Conservation (phyloP, 2,113 vertebrate genomes). For the Aythya baeri region DNA sequence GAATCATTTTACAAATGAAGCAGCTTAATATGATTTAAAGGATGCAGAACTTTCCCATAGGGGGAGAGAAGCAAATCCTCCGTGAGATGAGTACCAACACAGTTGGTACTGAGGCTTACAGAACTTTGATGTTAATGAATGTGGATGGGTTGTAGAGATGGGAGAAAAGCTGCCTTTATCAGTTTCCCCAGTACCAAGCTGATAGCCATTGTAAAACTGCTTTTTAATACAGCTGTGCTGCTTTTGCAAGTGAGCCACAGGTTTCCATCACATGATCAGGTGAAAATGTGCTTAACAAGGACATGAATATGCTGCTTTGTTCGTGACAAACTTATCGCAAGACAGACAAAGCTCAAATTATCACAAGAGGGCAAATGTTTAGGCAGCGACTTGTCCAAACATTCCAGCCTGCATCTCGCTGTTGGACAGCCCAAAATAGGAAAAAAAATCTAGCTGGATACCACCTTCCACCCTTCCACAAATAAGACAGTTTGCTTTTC, state of each 20-base stretch:
- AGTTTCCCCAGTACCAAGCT: slow-evolving; percentile 65
- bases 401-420: background rate
- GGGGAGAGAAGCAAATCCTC: slow-evolving; percentile 72
- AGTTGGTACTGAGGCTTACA: slow-evolving; percentile 61
- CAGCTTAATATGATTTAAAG: slow-evolving; percentile 78
- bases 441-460: background rate
- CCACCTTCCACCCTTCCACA: slow-evolving; percentile 35
- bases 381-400: slow-evolving; percentile 40
- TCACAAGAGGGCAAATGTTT: slow-evolving; percentile 53
- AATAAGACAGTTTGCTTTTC: slow-evolving; percentile 25
- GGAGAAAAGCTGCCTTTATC: slow-evolving; percentile 67
- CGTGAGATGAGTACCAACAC: slow-evolving; percentile 72
- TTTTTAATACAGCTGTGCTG: slow-evolving; percentile 60
- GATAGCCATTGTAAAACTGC: slow-evolving; percentile 59
- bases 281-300: slow-evolving; percentile 61
- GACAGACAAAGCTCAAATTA: slow-evolving; percentile 62
- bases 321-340: slow-evolving; percentile 47
- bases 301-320: slow-evolving; percentile 45
- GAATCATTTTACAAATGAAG: slow-evolving; percentile 74
- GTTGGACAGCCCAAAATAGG: background rate
- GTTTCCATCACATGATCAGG: slow-evolving; percentile 41
- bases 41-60: slow-evolving; percentile 73
- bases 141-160: slow-evolving; percentile 61
- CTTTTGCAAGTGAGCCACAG: slow-evolving; percentile 58
- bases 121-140: slow-evolving; percentile 76